Evolutionary conservation across 2,888 invertebrate genomes (phyloP).

Genomic region (Cephus pygmeus): DNA sequence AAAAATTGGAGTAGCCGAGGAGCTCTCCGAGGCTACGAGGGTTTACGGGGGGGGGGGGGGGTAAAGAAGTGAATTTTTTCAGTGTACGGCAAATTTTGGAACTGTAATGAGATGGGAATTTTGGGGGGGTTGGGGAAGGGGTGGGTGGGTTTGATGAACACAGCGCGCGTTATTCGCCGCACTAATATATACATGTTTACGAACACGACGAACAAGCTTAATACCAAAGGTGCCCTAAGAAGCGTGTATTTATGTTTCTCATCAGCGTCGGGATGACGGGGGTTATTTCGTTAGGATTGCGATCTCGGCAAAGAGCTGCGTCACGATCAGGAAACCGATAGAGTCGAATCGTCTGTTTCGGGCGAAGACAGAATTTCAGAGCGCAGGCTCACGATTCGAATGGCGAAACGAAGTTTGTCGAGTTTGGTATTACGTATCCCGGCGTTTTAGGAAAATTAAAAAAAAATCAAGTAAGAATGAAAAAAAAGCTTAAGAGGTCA

Average conservation of each 20-base stretch:
- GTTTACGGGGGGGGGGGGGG: too few relatives aligned
- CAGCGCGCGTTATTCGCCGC: constrained; percentile 42
- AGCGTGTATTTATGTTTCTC: constrained; percentile 72
- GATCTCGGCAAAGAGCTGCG: constrained; percentile 33
- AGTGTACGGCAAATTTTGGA: neutral
- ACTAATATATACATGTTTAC: constrained; percentile 59
- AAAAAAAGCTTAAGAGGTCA: constrained; percentile 39
- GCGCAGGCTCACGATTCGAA: neutral
- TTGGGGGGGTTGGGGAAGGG: neutral
- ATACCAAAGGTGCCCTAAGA: constrained; percentile 90
- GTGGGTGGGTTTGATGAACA: constrained; percentile 44
- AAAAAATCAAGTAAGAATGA: constrained; percentile 14
- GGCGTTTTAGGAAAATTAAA: constrained; percentile 23
- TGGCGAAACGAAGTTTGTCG: neutral
- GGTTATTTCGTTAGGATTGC: constrained; percentile 55
- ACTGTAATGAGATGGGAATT: neutral
- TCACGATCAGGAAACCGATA: neutral
- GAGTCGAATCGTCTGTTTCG: neutral
- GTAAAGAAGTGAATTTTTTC: neutral
- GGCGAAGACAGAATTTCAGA: neutral
- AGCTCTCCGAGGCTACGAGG: neutral
- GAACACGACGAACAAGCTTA: constrained; percentile 75
- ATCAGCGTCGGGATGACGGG: constrained; percentile 54
- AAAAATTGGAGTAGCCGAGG: neutral
- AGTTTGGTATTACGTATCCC: neutral